Evolutionary conservation across 2,888 invertebrate species (phyloP).

Genomic region (Lingula anatina): DNA sequence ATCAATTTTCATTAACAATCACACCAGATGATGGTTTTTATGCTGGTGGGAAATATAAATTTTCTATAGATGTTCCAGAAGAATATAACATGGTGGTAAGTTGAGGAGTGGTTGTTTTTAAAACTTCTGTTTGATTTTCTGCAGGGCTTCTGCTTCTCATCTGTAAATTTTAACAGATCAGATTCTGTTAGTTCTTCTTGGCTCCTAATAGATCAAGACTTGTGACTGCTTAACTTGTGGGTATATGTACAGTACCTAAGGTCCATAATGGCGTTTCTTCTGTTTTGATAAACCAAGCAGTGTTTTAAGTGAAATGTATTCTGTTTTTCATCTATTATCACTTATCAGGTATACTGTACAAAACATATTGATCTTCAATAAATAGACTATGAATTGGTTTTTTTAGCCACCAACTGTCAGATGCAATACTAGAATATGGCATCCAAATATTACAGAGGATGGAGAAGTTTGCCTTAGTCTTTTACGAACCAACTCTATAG

Average conservation of each 20-base stretch:
- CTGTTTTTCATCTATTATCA: no score
- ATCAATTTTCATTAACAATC: slow-evolving; percentile 73
- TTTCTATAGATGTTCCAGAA: slow-evolving; percentile 80
- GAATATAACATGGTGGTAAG: slow-evolving; percentile 94
- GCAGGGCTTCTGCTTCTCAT: no score
- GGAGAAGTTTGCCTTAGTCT: slow-evolving; percentile 90
- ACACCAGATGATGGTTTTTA: slow-evolving; percentile 84
- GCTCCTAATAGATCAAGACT: neutral
- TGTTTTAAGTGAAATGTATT: no score
- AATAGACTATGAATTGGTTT: no score
- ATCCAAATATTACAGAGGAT: slow-evolving; percentile 90
- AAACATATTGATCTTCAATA: no score
- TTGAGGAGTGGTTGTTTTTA: slow-evolving; percentile 22
- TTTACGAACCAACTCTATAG: slow-evolving; percentile 83
- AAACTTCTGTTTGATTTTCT: neutral
- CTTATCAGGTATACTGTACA: no score
- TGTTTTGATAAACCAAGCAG: no score
- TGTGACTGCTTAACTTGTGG: no score
- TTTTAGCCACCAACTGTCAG: slow-evolving; percentile 83
- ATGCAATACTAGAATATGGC: slow-evolving; percentile 88
- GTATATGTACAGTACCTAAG: no score
- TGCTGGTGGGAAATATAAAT: slow-evolving; percentile 80
- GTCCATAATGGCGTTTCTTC: no score
- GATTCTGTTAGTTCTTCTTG: neutral
- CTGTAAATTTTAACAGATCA: neutral